Evolutionary conservation across 2,797 vertebrate species (phyloP).

Genomic region (Nothura maculosa): DNA sequence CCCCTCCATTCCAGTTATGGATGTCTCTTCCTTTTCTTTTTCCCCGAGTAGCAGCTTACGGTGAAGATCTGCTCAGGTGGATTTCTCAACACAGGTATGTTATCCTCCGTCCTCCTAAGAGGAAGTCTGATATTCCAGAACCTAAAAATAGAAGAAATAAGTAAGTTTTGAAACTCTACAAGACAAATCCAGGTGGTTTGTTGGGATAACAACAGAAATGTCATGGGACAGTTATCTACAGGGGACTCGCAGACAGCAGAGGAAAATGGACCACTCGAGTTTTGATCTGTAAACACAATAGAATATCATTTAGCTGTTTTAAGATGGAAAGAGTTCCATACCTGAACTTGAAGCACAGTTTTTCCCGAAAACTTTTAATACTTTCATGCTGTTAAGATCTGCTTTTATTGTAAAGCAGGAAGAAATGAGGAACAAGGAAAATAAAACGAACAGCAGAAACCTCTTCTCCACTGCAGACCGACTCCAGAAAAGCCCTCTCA

Average conservation of each 20-base stretch:
- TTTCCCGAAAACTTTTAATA: not conserved
- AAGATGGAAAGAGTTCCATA: not conserved
- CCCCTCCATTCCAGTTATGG: not conserved
- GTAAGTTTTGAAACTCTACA: not conserved
- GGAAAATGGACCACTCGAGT: not conserved
- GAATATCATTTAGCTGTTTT: not conserved
- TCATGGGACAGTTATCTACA: not conserved
- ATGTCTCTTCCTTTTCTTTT: not conserved
- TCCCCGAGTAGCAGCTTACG: not conserved
- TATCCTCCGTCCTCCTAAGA: not conserved
- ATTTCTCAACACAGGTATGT: not conserved
- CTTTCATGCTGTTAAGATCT: not conserved
- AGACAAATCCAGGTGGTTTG: not conserved
- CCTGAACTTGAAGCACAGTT: not conserved
- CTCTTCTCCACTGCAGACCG: not conserved
- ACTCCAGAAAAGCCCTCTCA: not conserved
- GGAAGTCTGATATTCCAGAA: not conserved
- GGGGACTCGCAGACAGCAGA: not conserved
- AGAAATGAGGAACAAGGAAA: not conserved
- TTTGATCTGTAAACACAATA: not conserved
- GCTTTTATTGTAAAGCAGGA: not conserved
- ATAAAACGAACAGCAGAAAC: not conserved
- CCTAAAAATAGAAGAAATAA: not conserved
- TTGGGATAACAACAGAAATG: not conserved
- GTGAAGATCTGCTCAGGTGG: fast-evolving